Conservation (phyloP, 2,797 vertebrate species). For the Pseudotriccus pelzelni region DNA sequence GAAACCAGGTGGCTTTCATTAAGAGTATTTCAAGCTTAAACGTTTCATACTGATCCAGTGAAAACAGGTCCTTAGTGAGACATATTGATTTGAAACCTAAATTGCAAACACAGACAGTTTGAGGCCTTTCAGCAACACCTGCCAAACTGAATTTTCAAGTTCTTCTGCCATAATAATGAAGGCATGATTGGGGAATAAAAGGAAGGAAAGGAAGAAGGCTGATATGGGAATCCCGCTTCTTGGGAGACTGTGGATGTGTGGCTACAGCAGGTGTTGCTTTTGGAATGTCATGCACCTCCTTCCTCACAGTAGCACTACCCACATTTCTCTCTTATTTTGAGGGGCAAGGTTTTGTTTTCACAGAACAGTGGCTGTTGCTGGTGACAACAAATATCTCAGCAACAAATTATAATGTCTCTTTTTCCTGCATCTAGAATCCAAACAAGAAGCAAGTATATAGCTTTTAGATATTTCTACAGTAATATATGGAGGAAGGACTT, state of each 20-base stretch:
- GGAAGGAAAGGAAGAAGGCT: neutral
- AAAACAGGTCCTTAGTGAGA: neutral
- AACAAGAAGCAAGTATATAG: neutral
- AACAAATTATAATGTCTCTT: neutral
- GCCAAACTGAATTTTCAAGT: neutral
- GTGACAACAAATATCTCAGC: neutral
- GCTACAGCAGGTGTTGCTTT: neutral
- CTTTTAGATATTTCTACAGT: neutral
- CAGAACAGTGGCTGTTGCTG: neutral
- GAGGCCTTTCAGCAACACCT: neutral
- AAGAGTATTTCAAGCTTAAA: neutral
- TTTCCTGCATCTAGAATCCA: neutral
- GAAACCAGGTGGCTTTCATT: neutral
- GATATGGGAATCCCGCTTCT: neutral
- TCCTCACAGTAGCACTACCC: neutral
- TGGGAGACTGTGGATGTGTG: neutral
- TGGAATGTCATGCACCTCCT: neutral
- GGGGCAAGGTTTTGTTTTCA: neutral
- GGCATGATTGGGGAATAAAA: neutral
- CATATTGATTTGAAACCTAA: neutral
- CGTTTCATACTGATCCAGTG: neutral
- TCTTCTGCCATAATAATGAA: neutral
- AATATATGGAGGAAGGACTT: neutral
- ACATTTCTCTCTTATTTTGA: neutral
- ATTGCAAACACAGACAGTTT: neutral